Evolutionary conservation across 2,797 vertebrate genomes (phyloP).

Genomic region (Leuciscus waleckii): DNA sequence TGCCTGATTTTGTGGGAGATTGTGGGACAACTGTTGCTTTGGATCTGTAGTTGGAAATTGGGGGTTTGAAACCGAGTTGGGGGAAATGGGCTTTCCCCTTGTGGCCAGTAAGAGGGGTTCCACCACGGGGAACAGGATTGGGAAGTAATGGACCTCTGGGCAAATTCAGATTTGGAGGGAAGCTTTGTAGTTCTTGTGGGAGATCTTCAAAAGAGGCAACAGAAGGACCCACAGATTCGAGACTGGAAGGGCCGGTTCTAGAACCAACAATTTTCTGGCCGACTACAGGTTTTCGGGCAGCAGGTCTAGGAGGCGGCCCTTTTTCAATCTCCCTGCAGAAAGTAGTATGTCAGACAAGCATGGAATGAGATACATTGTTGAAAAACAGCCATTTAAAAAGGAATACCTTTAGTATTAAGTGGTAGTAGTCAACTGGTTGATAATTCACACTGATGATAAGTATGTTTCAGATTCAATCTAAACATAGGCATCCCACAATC

Average conservation of each 20-base stretch:
- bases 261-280: constrained; percentile 59
- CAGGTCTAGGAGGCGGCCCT: constrained; percentile 77
- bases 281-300: constrained; percentile 78
- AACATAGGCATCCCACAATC: neutral
- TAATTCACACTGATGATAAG: neutral
- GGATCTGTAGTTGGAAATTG: constrained; percentile 4
- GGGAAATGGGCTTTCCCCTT: constrained; percentile 28
- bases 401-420: neutral
- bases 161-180: constrained; percentile 69
- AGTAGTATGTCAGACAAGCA: constrained; percentile 10
- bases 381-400: neutral
- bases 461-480: neutral
- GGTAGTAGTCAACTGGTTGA: neutral
- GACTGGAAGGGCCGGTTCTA: constrained; percentile 43
- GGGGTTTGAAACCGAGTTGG: constrained; percentile 44
- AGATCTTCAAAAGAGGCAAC: constrained; percentile 64
- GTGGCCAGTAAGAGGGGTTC: constrained; percentile 45
- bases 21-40: constrained; percentile 38
- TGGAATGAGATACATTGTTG: neutral
- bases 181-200: constrained; percentile 76
- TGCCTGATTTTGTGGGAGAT: constrained; percentile 21
- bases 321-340: constrained; percentile 79
- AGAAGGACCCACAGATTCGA: constrained; percentile 53
- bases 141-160: constrained; percentile 46
- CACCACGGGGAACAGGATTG: constrained; percentile 31